phyloP scores from a whole-genome alignment of 2,797 vertebrate genomes.

The Melanotaenia maccullochi region DNA sequence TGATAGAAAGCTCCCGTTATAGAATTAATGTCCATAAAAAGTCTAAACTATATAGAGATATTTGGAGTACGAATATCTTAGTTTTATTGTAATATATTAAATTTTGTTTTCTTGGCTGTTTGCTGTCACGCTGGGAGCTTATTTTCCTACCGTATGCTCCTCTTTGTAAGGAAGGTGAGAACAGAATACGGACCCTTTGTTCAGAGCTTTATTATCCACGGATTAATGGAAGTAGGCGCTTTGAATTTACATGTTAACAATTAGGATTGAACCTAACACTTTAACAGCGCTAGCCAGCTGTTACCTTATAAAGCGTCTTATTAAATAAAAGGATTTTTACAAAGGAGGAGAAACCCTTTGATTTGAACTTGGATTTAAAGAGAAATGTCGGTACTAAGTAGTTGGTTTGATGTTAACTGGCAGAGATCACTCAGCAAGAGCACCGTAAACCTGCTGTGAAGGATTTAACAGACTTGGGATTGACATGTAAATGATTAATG shows the following conservation, averaged over 20 bases:
- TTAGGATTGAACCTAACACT: constrained; percentile 41
- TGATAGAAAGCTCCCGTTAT: not conserved
- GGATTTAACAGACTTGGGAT: not conserved
- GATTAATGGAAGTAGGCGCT: constrained; percentile 68
- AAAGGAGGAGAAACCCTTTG: not conserved
- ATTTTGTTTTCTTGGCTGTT: constrained; percentile 19
- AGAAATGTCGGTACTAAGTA: not conserved
- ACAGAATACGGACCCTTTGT: constrained; percentile 38
- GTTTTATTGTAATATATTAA: not conserved
- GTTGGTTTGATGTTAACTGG: not conserved
- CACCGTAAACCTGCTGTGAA: not conserved
- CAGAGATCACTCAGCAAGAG: constrained; percentile 5
- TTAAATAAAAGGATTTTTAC: not conserved
- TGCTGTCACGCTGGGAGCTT: constrained; percentile 24
- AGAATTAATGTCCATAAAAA: not conserved
- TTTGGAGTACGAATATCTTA: not conserved
- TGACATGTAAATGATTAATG: constrained; percentile 22
- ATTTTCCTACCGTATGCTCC: constrained; percentile 46
- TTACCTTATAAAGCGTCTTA: not conserved
- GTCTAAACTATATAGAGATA: too few species aligned
- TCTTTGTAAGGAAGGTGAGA: constrained; percentile 53
- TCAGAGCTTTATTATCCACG: constrained; percentile 68
- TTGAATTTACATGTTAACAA: constrained; percentile 66
- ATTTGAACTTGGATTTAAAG: not conserved
- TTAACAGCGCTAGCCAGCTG: not conserved